Evolutionary conservation across 2,113 vertebrate genomes (phyloP).

Genomic region (Origma solitaria): DNA sequence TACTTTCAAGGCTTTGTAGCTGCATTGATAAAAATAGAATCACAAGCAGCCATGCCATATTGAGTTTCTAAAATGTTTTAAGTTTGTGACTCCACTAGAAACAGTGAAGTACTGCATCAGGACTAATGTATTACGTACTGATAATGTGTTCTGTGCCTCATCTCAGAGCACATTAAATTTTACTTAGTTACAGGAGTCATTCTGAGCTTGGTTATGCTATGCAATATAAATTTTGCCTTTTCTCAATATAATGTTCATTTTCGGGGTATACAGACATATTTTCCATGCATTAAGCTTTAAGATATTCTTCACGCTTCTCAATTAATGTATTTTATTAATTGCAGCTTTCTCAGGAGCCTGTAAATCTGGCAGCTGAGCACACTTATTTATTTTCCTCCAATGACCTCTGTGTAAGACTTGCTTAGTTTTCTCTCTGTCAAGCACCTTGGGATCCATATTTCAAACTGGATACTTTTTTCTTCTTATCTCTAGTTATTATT

Average conservation of each 20-base stretch:
- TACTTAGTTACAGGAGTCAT: background rate
- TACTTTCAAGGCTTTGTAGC: background rate
- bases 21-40: background rate
- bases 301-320: background rate
- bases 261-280: background rate
- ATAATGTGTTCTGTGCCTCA: background rate
- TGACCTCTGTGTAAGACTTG: constrained; percentile 39
- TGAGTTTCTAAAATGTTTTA: background rate
- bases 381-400: constrained; percentile 54
- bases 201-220: background rate
- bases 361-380: constrained; percentile 3
- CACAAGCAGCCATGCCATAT: background rate
- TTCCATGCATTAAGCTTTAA: background rate
- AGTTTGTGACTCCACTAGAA: background rate
- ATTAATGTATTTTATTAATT: constrained; percentile 55
- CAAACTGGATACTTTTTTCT: constrained; percentile 48
- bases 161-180: background rate
- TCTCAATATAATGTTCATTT: background rate
- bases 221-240: background rate
- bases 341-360: constrained; percentile 1
- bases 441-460: constrained; percentile 52
- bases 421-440: constrained; percentile 35
- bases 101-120: background rate
- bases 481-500: constrained; percentile 59
- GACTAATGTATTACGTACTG: background rate